Conservation (phyloP, 2,113 vertebrate species). For the Gymnogyps californianus region DNA sequence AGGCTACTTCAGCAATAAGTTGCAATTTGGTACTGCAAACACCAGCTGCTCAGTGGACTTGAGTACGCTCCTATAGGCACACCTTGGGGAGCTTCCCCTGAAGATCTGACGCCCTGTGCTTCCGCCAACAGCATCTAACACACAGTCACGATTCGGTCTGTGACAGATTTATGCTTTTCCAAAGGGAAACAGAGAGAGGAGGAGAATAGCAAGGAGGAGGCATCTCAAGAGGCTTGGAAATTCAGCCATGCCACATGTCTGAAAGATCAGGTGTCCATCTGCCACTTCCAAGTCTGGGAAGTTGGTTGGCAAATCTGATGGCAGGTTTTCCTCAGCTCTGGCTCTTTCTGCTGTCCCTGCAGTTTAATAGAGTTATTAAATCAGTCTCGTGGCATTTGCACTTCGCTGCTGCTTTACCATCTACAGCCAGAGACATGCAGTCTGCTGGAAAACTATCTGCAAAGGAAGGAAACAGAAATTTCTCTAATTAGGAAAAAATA, state of each 20-base stretch:
- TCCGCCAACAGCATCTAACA: neutral
- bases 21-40: neutral
- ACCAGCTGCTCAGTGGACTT: neutral
- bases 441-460: neutral
- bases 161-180: neutral
- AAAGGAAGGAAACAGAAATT: neutral
- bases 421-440: neutral
- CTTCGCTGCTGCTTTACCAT: neutral
- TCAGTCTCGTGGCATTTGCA: neutral
- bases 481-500: neutral
- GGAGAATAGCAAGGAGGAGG: neutral
- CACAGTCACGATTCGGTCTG: neutral
- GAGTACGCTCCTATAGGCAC: neutral
- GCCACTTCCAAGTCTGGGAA: neutral
- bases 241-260: neutral
- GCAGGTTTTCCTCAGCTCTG: neutral
- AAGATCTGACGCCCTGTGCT: neutral
- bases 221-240: neutral
- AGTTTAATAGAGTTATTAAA: neutral
- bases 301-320: neutral
- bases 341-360: neutral
- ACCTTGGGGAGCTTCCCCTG: fast-evolving
- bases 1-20: neutral
- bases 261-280: neutral
- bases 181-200: neutral